Conservation (phyloP, 2,888 invertebrate genomes). For the Thecophora atra region DNA sequence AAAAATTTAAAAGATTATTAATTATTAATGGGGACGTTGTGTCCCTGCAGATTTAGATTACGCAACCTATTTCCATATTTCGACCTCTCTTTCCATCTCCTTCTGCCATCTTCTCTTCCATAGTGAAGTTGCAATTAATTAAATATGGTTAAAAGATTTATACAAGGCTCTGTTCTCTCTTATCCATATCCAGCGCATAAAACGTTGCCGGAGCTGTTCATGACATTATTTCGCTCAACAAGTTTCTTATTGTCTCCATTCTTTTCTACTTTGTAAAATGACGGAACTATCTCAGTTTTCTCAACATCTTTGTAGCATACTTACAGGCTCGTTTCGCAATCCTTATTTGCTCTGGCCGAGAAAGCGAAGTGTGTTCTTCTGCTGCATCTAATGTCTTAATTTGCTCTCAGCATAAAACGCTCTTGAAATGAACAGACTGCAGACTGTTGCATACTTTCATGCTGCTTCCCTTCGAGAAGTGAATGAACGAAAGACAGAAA, state of each 20-base stretch:
- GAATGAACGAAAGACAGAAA: too few relatives aligned
- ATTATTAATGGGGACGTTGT: too few relatives aligned
- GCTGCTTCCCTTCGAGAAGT: too few relatives aligned
- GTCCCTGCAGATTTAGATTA: too few relatives aligned
- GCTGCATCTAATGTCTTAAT: slow-evolving; percentile 32
- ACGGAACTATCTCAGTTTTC: slow-evolving; percentile 4
- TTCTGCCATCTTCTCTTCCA: too few relatives aligned
- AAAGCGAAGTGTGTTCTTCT: slow-evolving; percentile 21
- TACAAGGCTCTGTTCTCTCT: too few relatives aligned
- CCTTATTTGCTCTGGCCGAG: slow-evolving; percentile 9
- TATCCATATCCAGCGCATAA: neutral
- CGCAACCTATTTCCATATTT: too few relatives aligned
- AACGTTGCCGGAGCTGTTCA: neutral
- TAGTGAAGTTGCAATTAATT: neutral
- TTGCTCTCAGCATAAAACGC: slow-evolving; percentile 33
- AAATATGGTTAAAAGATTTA: neutral
- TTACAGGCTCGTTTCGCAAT: slow-evolving; percentile 29
- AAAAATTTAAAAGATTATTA: too few relatives aligned
- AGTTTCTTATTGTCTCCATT: slow-evolving; percentile 21
- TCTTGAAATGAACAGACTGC: slow-evolving; percentile 29
- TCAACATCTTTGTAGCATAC: slow-evolving; percentile 18
- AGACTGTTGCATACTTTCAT: slow-evolving; percentile 49
- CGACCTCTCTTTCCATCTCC: too few relatives aligned
- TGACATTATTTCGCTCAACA: slow-evolving; percentile 11
- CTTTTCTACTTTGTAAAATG: neutral